Conservation (phyloP, 2,888 invertebrate genomes). For the Acleris laterana region DNA sequence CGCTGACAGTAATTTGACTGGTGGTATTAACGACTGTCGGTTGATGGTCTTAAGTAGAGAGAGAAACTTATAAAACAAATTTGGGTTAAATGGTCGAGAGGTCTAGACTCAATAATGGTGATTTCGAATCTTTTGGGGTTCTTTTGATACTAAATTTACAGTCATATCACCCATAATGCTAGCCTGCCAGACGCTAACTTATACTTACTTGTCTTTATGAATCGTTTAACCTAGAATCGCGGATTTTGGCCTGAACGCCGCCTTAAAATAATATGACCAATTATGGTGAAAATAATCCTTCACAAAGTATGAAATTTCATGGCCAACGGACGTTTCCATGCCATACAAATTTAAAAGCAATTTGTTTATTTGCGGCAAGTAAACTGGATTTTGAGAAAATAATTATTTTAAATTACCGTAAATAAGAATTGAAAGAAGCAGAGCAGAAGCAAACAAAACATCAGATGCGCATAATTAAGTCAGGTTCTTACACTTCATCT, state of each 20-base stretch:
- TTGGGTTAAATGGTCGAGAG: slow-evolving; percentile 50
- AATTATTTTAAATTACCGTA: background rate
- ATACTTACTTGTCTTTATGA: slow-evolving; percentile 36
- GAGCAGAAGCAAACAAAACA: slow-evolving; percentile 26
- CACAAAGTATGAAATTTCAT: slow-evolving; percentile 13
- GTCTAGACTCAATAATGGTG: slow-evolving; percentile 42
- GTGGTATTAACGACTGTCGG: slow-evolving; percentile 60
- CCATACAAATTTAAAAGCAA: slow-evolving; percentile 2
- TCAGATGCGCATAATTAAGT: slow-evolving; percentile 18
- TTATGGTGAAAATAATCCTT: slow-evolving; percentile 13
- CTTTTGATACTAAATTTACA: slow-evolving; percentile 22
- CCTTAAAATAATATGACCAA: slow-evolving; percentile 28
- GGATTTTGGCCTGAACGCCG: slow-evolving; percentile 25
- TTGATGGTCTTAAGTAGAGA: slow-evolving; percentile 51
- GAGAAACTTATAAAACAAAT: slow-evolving; percentile 42
- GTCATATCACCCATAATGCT: slow-evolving; percentile 23
- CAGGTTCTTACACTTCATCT: slow-evolving; percentile 11
- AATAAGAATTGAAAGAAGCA: slow-evolving; percentile 24
- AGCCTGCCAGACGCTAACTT: slow-evolving; percentile 34
- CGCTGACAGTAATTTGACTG: slow-evolving; percentile 52
- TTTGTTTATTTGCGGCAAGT: background rate
- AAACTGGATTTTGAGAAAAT: slow-evolving; percentile 7
- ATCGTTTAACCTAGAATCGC: slow-evolving; percentile 33
- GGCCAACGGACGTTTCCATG: slow-evolving; percentile 5
- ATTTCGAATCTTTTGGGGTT: slow-evolving; percentile 24